Base-by-base conservation (phyloP, 2,888 invertebrate species). In the Dryadula phaetusa region DNA sequence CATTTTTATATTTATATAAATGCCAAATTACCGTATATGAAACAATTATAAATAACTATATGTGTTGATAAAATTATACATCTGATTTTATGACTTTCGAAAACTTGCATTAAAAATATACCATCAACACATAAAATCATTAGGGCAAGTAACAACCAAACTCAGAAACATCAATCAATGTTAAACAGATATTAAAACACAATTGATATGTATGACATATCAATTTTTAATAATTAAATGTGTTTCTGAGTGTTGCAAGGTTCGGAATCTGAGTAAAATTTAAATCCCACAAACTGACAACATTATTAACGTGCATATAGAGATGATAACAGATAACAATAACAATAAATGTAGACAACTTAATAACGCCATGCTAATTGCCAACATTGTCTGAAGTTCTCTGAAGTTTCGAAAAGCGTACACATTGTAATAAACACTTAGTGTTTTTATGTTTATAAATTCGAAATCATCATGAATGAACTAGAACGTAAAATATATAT, bases 311-410 rank as follows among this genome's bases (percentile, higher is more conserved):
- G 44, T 44, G 60, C 60, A 60, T 18, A 32, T 60, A 10, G 44
- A 60, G 18, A 60, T 44, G 18, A n/a, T n/a, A 42, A 60, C 58
- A 12, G 18, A 14, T 28, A 16, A 16, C 6, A 52, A 37, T n/a
- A 52, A 40, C 12, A 49, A 22, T 12, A 62, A 16, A 40, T 25
- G 18, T 52, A 28, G 12, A n/a, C 58, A 49, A 58, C 20, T 6
- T 40, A 28, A 20, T 37, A 32, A 64, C 32, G 14, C 49, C 64
- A 64, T 64, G 64, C 65, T 22, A 49, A 32, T 52, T 52, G 28
- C 52, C 28, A 49, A 56, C 32, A 40, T n/a, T 32, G n/a, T n/a
- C n/a, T 22, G 58, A 49, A 65, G n/a, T 40, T 42, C 47, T 42
- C 14, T 25, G 12, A 16, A 28, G 32, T 42, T 60, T 22, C 42